Conservation (phyloP, 2,888 invertebrate species). For the Petrolisthes manimaculis region DNA sequence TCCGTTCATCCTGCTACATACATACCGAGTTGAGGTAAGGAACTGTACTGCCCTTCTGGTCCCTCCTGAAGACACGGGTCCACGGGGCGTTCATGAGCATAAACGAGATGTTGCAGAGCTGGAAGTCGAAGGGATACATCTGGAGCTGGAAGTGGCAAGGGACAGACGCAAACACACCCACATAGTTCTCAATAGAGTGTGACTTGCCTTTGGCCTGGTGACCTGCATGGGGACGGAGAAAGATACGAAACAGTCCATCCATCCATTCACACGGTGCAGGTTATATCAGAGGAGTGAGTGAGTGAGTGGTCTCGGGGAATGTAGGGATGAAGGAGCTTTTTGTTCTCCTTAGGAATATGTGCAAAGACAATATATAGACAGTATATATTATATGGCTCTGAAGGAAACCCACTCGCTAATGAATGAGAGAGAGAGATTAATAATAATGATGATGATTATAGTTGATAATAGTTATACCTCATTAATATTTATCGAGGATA, state of each 20-base stretch:
- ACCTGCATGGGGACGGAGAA: constrained; percentile 14
- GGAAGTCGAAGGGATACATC: constrained; percentile 60
- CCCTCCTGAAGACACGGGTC: constrained; percentile 48
- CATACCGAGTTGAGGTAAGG: constrained; percentile 56
- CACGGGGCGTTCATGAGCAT: constrained; percentile 61
- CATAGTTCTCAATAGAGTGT: constrained; percentile 43
- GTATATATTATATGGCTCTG: no score
- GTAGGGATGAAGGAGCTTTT: no score
- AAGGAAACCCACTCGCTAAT: no score
- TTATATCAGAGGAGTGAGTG: no score
- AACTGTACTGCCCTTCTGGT: constrained; percentile 27
- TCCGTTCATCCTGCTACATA: not conserved
- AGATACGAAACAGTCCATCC: not conserved
- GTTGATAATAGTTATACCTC: no score
- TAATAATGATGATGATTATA: no score
- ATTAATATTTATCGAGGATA: no score
- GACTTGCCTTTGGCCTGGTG: constrained; percentile 52
- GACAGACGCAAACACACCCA: constrained; percentile 50
- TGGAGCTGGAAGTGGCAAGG: constrained; percentile 57
- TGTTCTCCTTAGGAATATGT: no score
- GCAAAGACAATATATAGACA: no score
- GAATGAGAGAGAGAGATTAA: no score
- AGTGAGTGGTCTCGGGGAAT: no score
- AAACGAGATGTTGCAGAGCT: constrained; percentile 63
- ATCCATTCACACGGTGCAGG: no score